phyloP scores from a whole-genome alignment of 2,888 invertebrate species.

The Orchestes rusci region DNA sequence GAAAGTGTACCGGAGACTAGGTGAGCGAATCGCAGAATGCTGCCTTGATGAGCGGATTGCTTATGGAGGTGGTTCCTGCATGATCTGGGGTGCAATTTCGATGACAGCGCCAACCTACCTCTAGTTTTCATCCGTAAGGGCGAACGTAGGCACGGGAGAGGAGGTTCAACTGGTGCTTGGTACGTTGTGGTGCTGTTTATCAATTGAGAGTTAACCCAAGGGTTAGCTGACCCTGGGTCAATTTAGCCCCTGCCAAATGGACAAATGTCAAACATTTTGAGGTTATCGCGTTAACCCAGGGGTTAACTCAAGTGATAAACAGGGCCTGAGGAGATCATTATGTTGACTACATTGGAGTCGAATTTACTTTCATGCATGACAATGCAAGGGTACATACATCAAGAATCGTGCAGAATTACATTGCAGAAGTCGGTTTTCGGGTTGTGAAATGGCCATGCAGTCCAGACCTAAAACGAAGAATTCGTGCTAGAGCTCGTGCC shows the following conservation, averaged over 20 bases:
- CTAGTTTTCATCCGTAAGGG: constrained; percentile 12
- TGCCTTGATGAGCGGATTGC: constrained; percentile 7
- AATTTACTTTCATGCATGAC: constrained; percentile 17
- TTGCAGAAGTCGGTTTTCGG: constrained; percentile 10
- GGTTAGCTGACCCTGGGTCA: too few relatives aligned
- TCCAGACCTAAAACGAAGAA: constrained; percentile 14
- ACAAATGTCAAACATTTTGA: too few relatives aligned
- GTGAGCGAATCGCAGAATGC: constrained; percentile 14
- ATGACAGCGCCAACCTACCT: constrained; percentile 7
- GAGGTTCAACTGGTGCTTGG: constrained; percentile 7
- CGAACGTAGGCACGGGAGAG: constrained; percentile 8
- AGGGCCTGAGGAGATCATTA: too few relatives aligned
- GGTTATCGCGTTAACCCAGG: too few relatives aligned
- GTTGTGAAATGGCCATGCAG: constrained; percentile 6
- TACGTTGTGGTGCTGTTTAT: constrained; percentile 18
- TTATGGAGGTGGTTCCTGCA: constrained; percentile 8
- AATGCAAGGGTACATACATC: constrained; percentile 18
- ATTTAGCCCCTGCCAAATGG: too few relatives aligned
- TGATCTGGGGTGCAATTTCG: constrained; percentile 9
- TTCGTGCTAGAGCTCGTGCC: constrained; percentile 6
- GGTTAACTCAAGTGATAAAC: too few relatives aligned
- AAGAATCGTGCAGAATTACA: constrained; percentile 22
- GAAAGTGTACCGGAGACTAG: constrained; percentile 14
- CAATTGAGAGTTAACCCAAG: constrained; percentile 6
- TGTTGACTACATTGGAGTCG: constrained; percentile 15